phyloP scores from a whole-genome alignment of 2,113 vertebrate species.

The Etheostoma spectabile region DNA sequence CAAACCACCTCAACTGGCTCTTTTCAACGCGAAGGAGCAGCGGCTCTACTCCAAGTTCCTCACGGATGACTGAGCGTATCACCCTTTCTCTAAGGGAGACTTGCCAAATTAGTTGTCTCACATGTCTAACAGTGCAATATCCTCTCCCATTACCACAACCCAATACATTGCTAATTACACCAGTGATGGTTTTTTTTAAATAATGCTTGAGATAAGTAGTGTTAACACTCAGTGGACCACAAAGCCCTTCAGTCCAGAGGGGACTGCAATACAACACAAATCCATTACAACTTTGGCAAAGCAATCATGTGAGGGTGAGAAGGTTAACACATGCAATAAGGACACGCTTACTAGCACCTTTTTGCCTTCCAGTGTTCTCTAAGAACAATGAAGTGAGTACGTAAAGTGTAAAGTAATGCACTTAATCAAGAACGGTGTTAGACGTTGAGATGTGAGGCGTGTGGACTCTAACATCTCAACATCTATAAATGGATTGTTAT shows the following conservation, averaged over 20 bases:
- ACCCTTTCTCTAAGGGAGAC: too few relatives aligned
- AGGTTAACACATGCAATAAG: slow-evolving; percentile 51
- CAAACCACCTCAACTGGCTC: too few relatives aligned
- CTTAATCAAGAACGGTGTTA: neutral
- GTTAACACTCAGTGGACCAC: slow-evolving; percentile 30
- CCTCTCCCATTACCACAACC: slow-evolving; percentile 28
- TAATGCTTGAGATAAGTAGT: slow-evolving; percentile 22
- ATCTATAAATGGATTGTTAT: neutral
- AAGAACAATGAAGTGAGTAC: neutral
- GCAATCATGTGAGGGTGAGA: slow-evolving; percentile 46
- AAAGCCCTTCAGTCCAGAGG: slow-evolving; percentile 9
- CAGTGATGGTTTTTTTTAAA: slow-evolving; percentile 21
- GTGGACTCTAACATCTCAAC: neutral
- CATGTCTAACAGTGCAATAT: slow-evolving; percentile 20
- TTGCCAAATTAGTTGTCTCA: neutral
- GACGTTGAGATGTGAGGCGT: neutral
- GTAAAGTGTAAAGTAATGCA: neutral
- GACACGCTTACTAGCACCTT: slow-evolving; percentile 40
- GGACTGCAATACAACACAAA: slow-evolving; percentile 42
- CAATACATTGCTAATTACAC: slow-evolving; percentile 31
- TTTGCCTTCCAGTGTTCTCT: slow-evolving; percentile 31
- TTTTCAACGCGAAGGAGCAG: too few relatives aligned
- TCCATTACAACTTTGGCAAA: slow-evolving; percentile 41
- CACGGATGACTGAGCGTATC: too few relatives aligned
- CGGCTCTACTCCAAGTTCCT: too few relatives aligned